Percentiles rank a stretch among this genome's conserved stretches.
These are phyloP conservation scores for Hippopotamus amphibius DNA, from an alignment of 2,113 vertebrate species.

Conservation along the genomic window DNA sequence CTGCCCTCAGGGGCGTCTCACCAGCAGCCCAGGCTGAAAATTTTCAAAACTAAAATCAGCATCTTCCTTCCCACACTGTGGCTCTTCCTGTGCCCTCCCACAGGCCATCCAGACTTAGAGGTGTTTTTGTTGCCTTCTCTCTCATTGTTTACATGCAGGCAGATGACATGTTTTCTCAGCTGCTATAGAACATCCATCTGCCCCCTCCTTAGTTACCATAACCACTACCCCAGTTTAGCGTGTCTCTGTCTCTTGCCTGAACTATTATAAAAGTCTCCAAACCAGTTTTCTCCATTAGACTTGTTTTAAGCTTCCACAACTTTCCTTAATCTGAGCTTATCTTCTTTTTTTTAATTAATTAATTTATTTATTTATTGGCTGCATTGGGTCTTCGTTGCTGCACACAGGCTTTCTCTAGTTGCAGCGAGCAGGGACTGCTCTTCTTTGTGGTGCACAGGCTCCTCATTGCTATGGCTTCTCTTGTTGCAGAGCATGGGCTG, in stretches of 20 bases:
- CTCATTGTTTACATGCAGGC: background rate
- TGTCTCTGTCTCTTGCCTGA: background rate
- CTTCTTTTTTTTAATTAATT: background rate
- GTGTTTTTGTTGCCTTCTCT: background rate
- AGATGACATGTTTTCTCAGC: background rate
- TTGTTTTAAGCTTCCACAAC: background rate
- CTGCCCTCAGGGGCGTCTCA: background rate
- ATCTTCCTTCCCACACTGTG: background rate
- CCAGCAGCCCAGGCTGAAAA: background rate
- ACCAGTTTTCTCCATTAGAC: background rate
- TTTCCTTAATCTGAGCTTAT: background rate
- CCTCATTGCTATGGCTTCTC: too few relatives aligned
- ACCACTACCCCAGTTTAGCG: background rate
- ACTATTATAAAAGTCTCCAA: background rate
- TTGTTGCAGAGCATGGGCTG: background rate
- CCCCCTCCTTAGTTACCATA: background rate
- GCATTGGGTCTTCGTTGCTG: too few relatives aligned
- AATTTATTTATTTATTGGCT: too few relatives aligned
- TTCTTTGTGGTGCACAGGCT: too few relatives aligned
- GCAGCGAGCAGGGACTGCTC: too few relatives aligned
- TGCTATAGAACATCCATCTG: background rate
- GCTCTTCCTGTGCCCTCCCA: background rate
- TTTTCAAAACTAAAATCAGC: background rate
- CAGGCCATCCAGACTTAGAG: background rate
- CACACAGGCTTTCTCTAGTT: too few relatives aligned